phyloP scores from a whole-genome alignment of 2,113 vertebrate species.

The Eptesicus fuscus region DNA sequence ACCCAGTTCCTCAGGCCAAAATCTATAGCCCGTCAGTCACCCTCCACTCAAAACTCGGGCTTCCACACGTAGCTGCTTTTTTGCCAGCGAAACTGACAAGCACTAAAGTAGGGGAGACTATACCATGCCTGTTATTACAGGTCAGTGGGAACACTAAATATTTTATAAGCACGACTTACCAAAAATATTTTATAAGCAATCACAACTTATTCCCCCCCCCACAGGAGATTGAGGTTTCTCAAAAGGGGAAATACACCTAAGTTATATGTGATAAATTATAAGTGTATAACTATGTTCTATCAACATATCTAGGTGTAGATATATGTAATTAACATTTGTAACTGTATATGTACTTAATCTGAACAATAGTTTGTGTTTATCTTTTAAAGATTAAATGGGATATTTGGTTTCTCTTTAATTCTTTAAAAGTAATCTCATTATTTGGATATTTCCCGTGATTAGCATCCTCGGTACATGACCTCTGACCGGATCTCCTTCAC shows the following conservation, averaged over 20 bases:
- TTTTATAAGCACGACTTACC: background rate
- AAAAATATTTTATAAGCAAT: background rate
- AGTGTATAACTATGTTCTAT: background rate
- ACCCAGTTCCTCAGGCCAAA: background rate
- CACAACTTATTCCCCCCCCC: background rate
- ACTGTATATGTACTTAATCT: background rate
- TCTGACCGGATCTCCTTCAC: too few relatives aligned
- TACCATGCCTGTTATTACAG: background rate
- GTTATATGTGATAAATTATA: background rate
- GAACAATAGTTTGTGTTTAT: too few relatives aligned
- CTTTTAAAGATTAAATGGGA: too few relatives aligned
- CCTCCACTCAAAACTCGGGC: background rate
- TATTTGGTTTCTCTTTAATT: background rate
- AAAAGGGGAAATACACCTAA: background rate
- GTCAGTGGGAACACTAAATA: background rate
- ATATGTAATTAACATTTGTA: background rate
- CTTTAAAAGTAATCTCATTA: background rate
- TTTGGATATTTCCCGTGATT: background rate
- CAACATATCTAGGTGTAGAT: background rate
- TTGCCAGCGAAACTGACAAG: background rate
- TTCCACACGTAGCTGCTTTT: background rate
- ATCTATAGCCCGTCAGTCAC: background rate
- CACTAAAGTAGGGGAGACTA: background rate
- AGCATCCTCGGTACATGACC: too few relatives aligned
- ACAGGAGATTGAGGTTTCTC: background rate